phyloP scores from a whole-genome alignment of 2,113 vertebrate species.

The Burhinus bistriatus region DNA sequence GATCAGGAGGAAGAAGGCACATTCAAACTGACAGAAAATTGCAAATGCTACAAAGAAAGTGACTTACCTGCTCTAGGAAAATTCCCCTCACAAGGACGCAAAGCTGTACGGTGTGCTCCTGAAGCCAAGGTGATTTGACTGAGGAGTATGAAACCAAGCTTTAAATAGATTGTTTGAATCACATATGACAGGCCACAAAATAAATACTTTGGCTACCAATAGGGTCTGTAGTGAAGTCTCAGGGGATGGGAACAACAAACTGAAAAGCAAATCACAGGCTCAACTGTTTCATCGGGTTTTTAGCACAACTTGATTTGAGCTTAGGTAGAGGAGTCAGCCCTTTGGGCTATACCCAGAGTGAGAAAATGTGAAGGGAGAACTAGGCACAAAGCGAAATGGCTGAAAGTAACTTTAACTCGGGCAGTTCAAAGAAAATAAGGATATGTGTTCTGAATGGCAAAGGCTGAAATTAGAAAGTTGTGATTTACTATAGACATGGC shows the following conservation, averaged over 20 bases:
- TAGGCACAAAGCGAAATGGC: background rate
- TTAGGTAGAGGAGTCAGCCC: conserved; percentile 3
- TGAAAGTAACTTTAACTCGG: background rate
- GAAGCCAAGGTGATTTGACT: background rate
- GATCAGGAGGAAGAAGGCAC: background rate
- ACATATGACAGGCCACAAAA: background rate
- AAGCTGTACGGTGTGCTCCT: background rate
- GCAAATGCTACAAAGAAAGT: background rate
- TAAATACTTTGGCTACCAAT: background rate
- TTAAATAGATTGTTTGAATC: background rate
- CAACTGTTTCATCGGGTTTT: background rate
- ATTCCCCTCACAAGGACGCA: background rate
- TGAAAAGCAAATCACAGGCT: background rate
- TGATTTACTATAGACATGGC: background rate
- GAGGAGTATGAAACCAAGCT: background rate
- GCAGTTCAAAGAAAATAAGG: background rate
- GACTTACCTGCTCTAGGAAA: background rate
- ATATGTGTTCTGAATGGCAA: background rate
- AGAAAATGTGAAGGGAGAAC: background rate
- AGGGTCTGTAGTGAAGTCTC: background rate
- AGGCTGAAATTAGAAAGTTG: background rate
- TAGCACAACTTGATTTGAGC: background rate
- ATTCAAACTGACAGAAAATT: conserved; percentile 20
- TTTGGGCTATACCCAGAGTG: background rate
- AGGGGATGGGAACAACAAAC: background rate